Conservation (phyloP, 2,113 vertebrate genomes). For the Neolamprologus toae region DNA sequence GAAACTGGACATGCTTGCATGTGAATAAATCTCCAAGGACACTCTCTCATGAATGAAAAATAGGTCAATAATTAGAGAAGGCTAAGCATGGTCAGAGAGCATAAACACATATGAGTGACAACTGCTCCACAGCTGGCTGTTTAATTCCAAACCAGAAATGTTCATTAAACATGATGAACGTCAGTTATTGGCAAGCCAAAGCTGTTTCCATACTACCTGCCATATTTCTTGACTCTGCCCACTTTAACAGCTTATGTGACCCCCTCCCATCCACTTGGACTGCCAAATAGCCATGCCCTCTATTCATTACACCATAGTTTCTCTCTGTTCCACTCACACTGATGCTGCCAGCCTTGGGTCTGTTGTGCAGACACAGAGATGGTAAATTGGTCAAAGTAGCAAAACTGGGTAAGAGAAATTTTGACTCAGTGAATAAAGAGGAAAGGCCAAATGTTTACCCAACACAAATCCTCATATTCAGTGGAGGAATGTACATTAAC, state of each 20-base stretch:
- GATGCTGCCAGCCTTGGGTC: slow-evolving; percentile 31
- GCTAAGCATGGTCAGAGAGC: not conserved
- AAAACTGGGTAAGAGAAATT: not conserved
- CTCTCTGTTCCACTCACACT: not conserved
- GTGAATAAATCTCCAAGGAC: slow-evolving; percentile 17
- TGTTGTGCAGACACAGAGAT: slow-evolving; percentile 18
- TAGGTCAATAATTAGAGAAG: not conserved
- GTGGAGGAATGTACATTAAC: slow-evolving; percentile 1
- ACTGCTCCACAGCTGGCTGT: not conserved
- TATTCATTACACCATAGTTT: slow-evolving; percentile 55
- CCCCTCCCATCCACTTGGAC: slow-evolving; percentile 15
- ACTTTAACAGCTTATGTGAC: slow-evolving; percentile 34
- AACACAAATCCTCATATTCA: not conserved
- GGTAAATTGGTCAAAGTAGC: slow-evolving; percentile 24
- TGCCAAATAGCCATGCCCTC: slow-evolving; percentile 53
- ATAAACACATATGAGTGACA: not conserved
- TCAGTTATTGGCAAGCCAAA: slow-evolving; percentile 12
- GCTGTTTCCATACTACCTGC: slow-evolving; percentile 30
- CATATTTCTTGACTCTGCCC: slow-evolving; percentile 31
- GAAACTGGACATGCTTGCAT: slow-evolving; percentile 3
- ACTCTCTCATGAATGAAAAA: slow-evolving; percentile 18
- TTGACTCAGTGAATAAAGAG: not conserved
- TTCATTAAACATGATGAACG: not conserved
- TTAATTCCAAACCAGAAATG: not conserved
- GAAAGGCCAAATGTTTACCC: not conserved